Evolutionary conservation across 2,797 vertebrate genomes (phyloP), one percentile per base, ranked within the genome.

Genomic region (Myotis vivesi): DNA sequence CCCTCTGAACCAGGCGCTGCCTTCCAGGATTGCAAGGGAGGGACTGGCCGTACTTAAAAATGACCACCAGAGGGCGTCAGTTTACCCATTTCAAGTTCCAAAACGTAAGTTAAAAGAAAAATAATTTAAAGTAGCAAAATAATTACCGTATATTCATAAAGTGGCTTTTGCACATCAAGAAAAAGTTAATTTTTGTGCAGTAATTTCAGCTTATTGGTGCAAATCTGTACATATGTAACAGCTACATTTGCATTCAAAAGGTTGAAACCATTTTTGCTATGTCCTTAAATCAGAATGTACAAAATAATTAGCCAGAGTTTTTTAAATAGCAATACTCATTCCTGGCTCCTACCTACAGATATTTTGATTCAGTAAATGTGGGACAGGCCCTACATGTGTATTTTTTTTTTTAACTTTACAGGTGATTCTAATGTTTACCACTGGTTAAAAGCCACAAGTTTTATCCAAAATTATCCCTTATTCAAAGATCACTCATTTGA

Each of bases 11-110:
- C n/a, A 81, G 69, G 38, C 81, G 36, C 1, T 0, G 59, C 59
- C 25, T 28, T 59, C 59, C 3, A 16, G 28, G 53, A 94, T 55
- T 77, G 59, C 4, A 0, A 82, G 16, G 51, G 13, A 59, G 7
- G 19, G 69, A 41, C 44, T 30, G 6, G 6, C 44, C 2, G 17
- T n/a, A 57, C 69, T 62, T 85, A 51, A 83, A 55, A 88, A 92
- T 64, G 57, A 87, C 88, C 95, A 87, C 68, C 85, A 96, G 59
- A 72, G 64, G 73, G 77, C 7, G 23, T 53, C 73, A 49, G 89
- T 57, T 20, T 62, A 62, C 30, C 41, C 16, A 62, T 69, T 55
- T 92, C 49, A 59, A 93, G 44, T 66, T 90, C 23, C 46, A 80
- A 71, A 88, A 81, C 51, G 7, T 2, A 57, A 76, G 25, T 3